Base-by-base conservation (phyloP, 2,888 invertebrate species). In the Sceliomorpha sp. region DNA sequence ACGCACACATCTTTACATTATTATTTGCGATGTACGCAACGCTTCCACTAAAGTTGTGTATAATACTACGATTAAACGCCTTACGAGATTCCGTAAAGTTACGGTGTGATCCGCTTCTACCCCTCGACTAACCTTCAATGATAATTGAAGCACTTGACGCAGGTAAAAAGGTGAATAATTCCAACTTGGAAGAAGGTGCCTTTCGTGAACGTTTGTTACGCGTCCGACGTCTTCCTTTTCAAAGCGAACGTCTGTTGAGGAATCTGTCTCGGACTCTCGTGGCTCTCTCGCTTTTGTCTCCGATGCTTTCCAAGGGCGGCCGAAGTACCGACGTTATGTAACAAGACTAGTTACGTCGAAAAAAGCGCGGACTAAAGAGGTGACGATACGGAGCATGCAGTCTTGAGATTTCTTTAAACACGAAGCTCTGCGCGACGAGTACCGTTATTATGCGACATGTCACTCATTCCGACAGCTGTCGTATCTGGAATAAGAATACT, bases 371-470 rank as follows among this genome's bases (percentile, higher is more conserved):
- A 20, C 5, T 20, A 20, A 20, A 2, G 31, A 62, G 37, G 45
- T 51, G 62, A 62, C 29, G 39, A 51, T 62, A 62, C 17, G 45
- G 32, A 62, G 44, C 62, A 45, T 53, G 44, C 20, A 51, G 26
- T 51, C 12, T 39, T 51, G 29, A 62, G 62, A 45, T 62, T 62
- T 51, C 59, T 62, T 62, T 62, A 62, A 62, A 62, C 53, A 53
- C 44, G 45, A 20, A 12, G 53, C 31, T 32, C 62, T 37, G 29
- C n/a, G 45, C 45, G 45, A 62, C 51, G 51, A 53, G 62, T 37
- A 39, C 51, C 10, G 32, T 62, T 45, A 45, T 45, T 50, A 50
- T 20, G 29, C 14, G 50, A 42, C 48, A n/a, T 50, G 50, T 36
- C 48, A 26, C 27, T 42, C 50, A 50, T 42, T 44, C 36, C 56